A percentile compares a stretch with the other conserved stretches of the same genome.
Evolutionary conservation across 2,113 vertebrate genomes (phyloP).

Genomic region (Hypocryptadius cinnamomeus): DNA sequence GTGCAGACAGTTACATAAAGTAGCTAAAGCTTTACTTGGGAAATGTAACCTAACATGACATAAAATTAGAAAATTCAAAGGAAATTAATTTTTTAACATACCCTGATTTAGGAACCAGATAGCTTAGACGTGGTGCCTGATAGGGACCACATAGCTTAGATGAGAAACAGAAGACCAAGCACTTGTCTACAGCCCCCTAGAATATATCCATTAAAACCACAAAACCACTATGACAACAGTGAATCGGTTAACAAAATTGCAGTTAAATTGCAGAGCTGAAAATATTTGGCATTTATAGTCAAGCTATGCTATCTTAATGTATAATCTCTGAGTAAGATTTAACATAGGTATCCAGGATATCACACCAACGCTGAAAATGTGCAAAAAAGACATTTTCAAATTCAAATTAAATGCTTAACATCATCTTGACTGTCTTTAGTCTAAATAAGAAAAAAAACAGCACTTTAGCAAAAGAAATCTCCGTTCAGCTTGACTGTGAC

Average conservation of each 20-base stretch:
- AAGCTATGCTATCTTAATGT: neutral
- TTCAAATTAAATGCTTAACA: slow-evolving; percentile 11
- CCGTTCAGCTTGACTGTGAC: neutral
- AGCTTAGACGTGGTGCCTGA: neutral
- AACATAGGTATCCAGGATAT: slow-evolving; percentile 43
- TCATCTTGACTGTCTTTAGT: neutral
- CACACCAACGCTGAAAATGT: slow-evolving; percentile 8
- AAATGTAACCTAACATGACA: neutral
- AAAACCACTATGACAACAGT: neutral
- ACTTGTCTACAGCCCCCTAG: neutral
- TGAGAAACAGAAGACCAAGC: neutral
- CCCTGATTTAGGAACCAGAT: neutral
- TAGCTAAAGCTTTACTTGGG: neutral
- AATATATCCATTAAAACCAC: neutral
- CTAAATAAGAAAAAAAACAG: neutral
- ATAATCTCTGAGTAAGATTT: slow-evolving; percentile 2
- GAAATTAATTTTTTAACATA: neutral
- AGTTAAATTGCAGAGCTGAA: slow-evolving; percentile 13
- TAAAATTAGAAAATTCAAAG: neutral
- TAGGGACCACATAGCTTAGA: neutral
- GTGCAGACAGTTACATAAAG: neutral
- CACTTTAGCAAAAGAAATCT: neutral
- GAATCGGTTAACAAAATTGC: neutral
- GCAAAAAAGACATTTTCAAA: slow-evolving; percentile 2
- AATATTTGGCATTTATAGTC: slow-evolving; percentile 29